These are phyloP conservation scores for Chionodraco myersi DNA, from an alignment of 2,113 vertebrate species.

Conservation along the genomic window DNA sequence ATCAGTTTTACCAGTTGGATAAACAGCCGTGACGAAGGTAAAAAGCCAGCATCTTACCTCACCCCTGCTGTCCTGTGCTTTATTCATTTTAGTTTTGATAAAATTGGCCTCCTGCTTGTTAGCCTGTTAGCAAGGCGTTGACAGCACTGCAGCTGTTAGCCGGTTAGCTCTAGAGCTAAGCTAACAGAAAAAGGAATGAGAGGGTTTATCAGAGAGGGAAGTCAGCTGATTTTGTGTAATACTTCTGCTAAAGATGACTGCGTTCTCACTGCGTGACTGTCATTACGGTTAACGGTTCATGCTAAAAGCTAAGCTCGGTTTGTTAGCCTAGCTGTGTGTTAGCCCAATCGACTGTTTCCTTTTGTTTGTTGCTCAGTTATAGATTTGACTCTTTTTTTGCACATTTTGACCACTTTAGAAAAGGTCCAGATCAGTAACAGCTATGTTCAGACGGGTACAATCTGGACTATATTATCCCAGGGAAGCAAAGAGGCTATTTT, in stretches of 20 bases:
- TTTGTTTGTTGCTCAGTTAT: conserved; percentile 20
- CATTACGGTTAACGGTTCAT: conserved; percentile 3
- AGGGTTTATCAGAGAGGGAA: background rate
- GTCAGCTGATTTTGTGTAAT: conserved; percentile 15
- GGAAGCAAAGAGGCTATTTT: too few species aligned
- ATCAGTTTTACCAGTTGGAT: background rate
- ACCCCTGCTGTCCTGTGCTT: accelerated
- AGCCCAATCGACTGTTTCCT: conserved; percentile 20
- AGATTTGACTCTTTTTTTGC: background rate
- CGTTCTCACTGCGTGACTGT: background rate
- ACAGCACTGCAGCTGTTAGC: conserved; percentile 52
- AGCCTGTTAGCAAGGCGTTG: conserved; percentile 54
- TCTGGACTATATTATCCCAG: too few species aligned
- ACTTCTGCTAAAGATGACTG: background rate
- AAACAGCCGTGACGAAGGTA: conserved; percentile 49
- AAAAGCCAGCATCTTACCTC: accelerated
- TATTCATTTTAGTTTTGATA: background rate
- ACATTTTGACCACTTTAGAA: background rate
- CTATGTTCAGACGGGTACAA: background rate
- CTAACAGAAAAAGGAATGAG: background rate
- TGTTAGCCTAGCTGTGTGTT: conserved; percentile 1
- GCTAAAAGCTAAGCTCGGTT: background rate
- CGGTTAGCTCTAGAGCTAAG: conserved; percentile 40
- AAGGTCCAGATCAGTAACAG: background rate
- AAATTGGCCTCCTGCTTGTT: conserved; percentile 28